Base-by-base conservation (phyloP, 2,113 vertebrate genomes). In the Bagarius yarrelli region DNA sequence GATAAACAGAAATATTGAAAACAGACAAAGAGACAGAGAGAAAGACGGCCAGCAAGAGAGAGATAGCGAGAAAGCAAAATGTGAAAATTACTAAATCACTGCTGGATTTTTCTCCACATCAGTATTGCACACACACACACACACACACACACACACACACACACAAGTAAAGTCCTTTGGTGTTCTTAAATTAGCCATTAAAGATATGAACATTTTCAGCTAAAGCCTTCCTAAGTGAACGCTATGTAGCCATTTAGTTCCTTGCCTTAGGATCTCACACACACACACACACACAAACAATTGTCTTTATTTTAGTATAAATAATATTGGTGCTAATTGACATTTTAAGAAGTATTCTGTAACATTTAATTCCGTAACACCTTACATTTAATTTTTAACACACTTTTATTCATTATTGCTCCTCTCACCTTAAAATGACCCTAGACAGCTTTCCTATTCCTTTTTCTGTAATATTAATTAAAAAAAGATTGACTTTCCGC, bases 151-250 rank as follows among this genome's bases (percentile, higher is more conserved):
- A 52, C 44, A 70, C 34, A 67, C 19, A 67, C 34, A 69, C 36
- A 69, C 36, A 47, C 23, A 18, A 23, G 47, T 16, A 70, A 70
- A 70, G 25, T 23, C 40, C n/a, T 27, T 14, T 1, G n/a, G 67
- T 70, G 67, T 50, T 70, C 67, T 50, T 8, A 50, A 50, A 70
- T 70, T 70, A 70, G 40, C 67, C 67, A 50, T 23, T 70, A 70
- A 70, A 47, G 44, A 50, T 70, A 44, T 70, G 50, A 5, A 70
- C 40, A 8, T 70, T 25, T 25, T 47, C n/a, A 47, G 14, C 27
- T 70, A 47, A 70, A 50, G 23, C 44, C 69, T 50, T 14, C 69
- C 18, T 3, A 12, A 8, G n/a, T 50, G 44, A 1, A 2, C 25
- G 19, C n/a, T 52, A 52, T 36, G 27, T 47, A 70, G 67, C 23